Percentiles rank a stretch among this genome's conserved stretches.
Evolutionary conservation across 2,888 invertebrate species (phyloP).

Genomic region (Caenorhabditis zanzibari): DNA sequence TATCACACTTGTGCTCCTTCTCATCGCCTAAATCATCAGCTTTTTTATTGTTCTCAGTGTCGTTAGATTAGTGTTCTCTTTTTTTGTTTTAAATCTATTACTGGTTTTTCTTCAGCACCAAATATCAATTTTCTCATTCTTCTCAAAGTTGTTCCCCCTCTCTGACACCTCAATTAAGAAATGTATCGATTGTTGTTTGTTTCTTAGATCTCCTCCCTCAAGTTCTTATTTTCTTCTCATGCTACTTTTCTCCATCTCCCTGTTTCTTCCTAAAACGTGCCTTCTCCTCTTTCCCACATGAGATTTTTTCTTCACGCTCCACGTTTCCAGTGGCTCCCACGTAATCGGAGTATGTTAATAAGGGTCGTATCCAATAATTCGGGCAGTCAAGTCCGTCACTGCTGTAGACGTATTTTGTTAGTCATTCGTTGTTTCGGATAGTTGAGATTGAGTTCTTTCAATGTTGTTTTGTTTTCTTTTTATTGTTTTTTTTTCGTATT

Average conservation of each 20-base stretch:
- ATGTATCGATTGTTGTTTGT: constrained; percentile 42
- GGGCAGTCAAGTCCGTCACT: neutral
- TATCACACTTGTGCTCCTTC: constrained; percentile 96
- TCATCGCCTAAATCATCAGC: constrained; percentile 86
- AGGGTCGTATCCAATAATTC: constrained; percentile 38
- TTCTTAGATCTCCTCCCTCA: constrained; percentile 43
- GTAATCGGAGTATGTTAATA: constrained; percentile 55
- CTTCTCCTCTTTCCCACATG: constrained; percentile 28
- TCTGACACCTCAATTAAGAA: constrained; percentile 14
- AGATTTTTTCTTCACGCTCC: constrained; percentile 36
- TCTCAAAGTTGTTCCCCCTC: constrained; percentile 3
- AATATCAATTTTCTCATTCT: constrained; percentile 45
- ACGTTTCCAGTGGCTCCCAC: constrained; percentile 50
- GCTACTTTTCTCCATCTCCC: constrained; percentile 19
- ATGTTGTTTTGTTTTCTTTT: constrained; percentile 38
- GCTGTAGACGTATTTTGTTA: constrained; percentile 23
- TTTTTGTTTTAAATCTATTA: constrained; percentile 41
- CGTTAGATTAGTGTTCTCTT: constrained; percentile 39
- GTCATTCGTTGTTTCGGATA: constrained; percentile 51
- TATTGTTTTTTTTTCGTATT: neutral
- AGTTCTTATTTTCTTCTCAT: constrained; percentile 15
- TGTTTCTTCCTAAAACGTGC: constrained; percentile 42
- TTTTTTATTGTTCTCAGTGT: constrained; percentile 24
- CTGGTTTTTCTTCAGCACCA: constrained; percentile 23
- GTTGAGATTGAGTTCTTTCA: constrained; percentile 32